Evolutionary conservation across 2,113 vertebrate genomes (phyloP).

Genomic region (Dicentrarchus labrax): DNA sequence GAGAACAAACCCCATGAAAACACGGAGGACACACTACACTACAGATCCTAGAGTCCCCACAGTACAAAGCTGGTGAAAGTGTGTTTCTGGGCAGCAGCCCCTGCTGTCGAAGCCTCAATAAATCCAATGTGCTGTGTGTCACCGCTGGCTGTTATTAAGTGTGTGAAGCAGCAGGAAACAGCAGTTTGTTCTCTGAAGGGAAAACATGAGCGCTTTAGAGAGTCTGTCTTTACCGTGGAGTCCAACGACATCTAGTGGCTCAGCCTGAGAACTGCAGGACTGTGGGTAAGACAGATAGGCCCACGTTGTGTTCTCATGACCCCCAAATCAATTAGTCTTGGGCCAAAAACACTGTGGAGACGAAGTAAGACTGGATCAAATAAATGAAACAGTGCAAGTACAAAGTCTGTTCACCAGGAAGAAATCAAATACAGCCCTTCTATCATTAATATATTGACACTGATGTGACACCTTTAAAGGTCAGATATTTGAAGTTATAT

Average conservation of each 20-base stretch:
- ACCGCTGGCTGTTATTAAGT: background rate
- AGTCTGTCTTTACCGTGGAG: background rate
- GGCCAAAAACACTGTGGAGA: no score
- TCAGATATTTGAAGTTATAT: no score
- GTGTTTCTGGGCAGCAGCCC: background rate
- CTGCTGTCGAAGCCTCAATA: background rate
- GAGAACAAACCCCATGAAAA: background rate
- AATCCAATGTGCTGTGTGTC: background rate
- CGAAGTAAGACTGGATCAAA: no score
- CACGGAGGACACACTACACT: background rate
- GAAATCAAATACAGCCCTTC: rapidly evolving
- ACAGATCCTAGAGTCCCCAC: background rate
- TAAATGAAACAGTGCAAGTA: no score
- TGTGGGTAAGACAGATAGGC: background rate
- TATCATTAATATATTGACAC: rapidly evolving
- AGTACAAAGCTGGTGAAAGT: background rate
- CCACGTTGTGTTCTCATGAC: no score
- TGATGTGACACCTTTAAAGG: no score
- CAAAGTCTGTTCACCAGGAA: no score
- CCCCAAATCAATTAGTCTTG: no score
- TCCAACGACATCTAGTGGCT: conserved; percentile 32
- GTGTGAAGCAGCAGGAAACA: background rate
- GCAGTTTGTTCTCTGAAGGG: background rate
- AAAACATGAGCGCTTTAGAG: background rate
- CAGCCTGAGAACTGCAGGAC: conserved; percentile 3